Conservation (phyloP, 1,140 invertebrate species). For the Lethrus apterus region DNA sequence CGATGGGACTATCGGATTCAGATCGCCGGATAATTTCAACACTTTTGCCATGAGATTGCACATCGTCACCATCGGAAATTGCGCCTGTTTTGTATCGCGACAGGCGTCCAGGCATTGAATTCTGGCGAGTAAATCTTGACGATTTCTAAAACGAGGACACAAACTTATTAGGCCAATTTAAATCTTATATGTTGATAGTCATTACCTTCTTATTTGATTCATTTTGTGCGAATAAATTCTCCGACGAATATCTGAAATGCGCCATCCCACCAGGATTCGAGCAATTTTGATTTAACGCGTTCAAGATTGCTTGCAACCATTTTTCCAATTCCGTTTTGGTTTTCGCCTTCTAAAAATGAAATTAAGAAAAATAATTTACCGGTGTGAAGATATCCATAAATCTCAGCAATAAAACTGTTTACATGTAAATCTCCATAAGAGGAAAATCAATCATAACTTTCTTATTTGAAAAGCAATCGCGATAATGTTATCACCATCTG, state of each 20-base stretch:
- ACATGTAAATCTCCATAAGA: no score
- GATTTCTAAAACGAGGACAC: no score
- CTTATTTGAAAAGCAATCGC: no score
- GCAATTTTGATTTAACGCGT: slow-evolving; percentile 34
- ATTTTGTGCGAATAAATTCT: slow-evolving; percentile 24
- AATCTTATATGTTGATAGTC: no score
- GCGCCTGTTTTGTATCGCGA: no score
- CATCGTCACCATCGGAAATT: not conserved
- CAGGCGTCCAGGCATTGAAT: slow-evolving; percentile 22
- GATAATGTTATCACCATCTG: no score
- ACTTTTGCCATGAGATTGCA: not conserved
- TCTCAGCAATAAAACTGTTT: no score
- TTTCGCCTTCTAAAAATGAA: slow-evolving; percentile 39
- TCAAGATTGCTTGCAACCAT: slow-evolving; percentile 42
- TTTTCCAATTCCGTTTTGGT: slow-evolving; percentile 37
- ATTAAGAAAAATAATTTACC: not conserved
- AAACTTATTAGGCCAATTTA: no score
- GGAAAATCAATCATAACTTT: no score
- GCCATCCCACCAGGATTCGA: slow-evolving; percentile 23
- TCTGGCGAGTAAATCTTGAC: slow-evolving; percentile 18
- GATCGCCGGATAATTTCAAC: not conserved
- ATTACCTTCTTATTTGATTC: no score
- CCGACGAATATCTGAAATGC: slow-evolving; percentile 39
- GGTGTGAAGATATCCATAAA: no score
- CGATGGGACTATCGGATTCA: not conserved